Percentiles rank a stretch among this genome's conserved stretches.
Evolutionary conservation across 1,140 invertebrate genomes (phyloP).

Genomic region (Macrobrachium rosenbergii): DNA sequence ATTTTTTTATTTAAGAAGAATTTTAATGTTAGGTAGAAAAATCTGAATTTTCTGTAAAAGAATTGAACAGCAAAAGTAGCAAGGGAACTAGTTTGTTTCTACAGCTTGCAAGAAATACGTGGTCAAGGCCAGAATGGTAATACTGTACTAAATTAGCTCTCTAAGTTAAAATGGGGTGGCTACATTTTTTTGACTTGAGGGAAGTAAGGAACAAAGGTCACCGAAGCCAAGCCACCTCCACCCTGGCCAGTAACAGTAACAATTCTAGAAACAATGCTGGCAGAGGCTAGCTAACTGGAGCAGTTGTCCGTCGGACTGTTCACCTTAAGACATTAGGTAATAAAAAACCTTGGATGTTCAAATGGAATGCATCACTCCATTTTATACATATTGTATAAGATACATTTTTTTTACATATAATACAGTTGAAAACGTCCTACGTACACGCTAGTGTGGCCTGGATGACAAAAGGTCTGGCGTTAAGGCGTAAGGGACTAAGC

Average conservation of each 20-base stretch:
- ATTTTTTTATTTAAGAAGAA: too few species aligned
- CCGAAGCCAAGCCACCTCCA: constrained; percentile 44
- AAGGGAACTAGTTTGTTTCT: constrained; percentile 30
- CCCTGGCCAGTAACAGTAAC: constrained; percentile 54
- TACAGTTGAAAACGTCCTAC: constrained; percentile 64
- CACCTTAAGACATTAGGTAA: constrained; percentile 33
- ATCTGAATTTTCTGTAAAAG: too few species aligned
- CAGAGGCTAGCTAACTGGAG: constrained; percentile 54
- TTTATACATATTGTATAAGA: constrained; percentile 67
- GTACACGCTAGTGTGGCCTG: constrained; percentile 60
- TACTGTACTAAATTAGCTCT: neutral
- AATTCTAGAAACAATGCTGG: constrained; percentile 56
- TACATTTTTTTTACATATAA: constrained; percentile 66
- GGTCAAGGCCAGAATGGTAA: constrained; percentile 22
- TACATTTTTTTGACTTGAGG: neutral
- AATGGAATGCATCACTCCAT: constrained; percentile 66
- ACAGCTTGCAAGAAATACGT: constrained; percentile 27
- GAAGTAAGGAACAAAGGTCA: constrained; percentile 35
- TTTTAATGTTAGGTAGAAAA: too few species aligned
- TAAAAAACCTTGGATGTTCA: constrained; percentile 56
- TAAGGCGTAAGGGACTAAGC: constrained; percentile 45
- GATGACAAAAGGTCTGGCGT: constrained; percentile 41
- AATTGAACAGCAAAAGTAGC: neutral
- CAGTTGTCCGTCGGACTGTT: constrained; percentile 38
- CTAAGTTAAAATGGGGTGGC: constrained; percentile 18